Base-by-base conservation (phyloP, 2,797 vertebrate species). In the Silurus lanzhouensis region DNA sequence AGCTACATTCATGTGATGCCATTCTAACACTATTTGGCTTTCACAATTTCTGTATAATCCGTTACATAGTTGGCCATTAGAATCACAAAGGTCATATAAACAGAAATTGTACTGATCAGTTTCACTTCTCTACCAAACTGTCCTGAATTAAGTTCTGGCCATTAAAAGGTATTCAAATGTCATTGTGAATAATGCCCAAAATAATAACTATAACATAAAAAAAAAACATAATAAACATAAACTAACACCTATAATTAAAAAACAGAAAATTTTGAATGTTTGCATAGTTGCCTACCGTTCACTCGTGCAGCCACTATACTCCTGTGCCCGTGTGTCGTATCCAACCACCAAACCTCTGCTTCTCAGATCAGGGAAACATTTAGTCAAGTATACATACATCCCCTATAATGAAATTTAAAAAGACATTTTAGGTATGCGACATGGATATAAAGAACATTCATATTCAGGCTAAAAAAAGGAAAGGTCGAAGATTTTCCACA, bases 281-380 rank as follows among this genome's bases (percentile, higher is more conserved):
- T 48, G 46, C 52, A 76, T 57, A 27, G 52, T 61, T 78, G n/a
- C 9, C 15, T 95, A 99, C 98, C 97, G 93, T 90, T 96, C 92
- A 90, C 98, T 99, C 94, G 94, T 97, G 94, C 98, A 99, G 92
- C 95, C 96, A 91, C 97, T 99, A 87, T 95, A 94, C 87, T 95
- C 94, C 92, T 98, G 97, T 58, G 95, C 98, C 85, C 98, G 93
- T 84, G 96, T 97, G 92, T 99, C 98, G 83, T 96, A 98, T 1
- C 98, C 98, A 55, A 99, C 92, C 20, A 99, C 98, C 89, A 99
- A 92, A 3, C 98, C 98, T 88, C 96, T 94, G 90, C 95, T 95
- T 90, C 92, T 91, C 78, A 98, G 89, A 92, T 98, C 97, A 76
- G 96, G 92, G 70, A 96, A 96, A 87, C 84, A 95, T 91, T 92